Evolutionary conservation across 2,888 invertebrate genomes (phyloP).

Genomic region (Cancer borealis): DNA sequence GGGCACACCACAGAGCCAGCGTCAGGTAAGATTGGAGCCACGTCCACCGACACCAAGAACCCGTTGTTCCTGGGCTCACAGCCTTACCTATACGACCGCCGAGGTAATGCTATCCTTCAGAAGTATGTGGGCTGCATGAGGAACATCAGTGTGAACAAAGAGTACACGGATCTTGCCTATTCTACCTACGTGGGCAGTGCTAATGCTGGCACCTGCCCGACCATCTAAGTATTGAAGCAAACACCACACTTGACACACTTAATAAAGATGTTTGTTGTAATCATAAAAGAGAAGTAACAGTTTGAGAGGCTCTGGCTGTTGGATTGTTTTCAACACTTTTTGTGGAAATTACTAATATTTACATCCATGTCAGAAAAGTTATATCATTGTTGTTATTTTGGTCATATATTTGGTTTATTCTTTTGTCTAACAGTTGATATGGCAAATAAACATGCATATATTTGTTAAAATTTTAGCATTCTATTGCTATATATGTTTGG

Average conservation of each 20-base stretch:
- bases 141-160: conserved; percentile 80
- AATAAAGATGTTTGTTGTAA: not conserved
- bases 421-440: not conserved
- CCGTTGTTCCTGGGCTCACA: conserved; percentile 96
- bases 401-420: not conserved
- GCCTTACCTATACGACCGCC: conserved; percentile 81
- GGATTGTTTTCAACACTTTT: not conserved
- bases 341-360: not conserved
- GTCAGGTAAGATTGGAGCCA: conserved; percentile 83
- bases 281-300: not conserved
- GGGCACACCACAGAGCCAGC: conserved; percentile 87
- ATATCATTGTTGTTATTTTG: not conserved
- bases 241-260: not conserved
- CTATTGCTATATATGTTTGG: not conserved
- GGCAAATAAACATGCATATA: not conserved
- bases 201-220: conserved; percentile 89
- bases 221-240: conserved; percentile 82
- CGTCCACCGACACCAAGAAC: conserved; percentile 86
- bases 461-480: not conserved
- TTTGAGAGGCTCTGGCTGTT: not conserved
- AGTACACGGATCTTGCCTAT: conserved; percentile 81
- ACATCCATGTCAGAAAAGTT: not conserved
- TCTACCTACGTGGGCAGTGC: conserved; percentile 87
- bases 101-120: conserved; percentile 86
- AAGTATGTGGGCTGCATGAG: conserved; percentile 89